phyloP scores from a whole-genome alignment of 1,140 invertebrate species.

The Lasioglossum albipes region DNA sequence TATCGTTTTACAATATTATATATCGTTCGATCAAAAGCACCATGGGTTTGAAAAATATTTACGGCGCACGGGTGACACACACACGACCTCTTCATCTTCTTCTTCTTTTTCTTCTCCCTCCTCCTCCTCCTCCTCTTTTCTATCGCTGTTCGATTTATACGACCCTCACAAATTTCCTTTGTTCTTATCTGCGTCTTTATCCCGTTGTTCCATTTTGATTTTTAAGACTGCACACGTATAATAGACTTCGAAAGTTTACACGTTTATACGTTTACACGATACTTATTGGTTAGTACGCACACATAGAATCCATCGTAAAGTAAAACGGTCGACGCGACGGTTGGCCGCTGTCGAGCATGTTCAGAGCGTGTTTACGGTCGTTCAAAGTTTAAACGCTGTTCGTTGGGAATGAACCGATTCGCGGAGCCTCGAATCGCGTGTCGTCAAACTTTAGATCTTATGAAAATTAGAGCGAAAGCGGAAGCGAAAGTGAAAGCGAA shows the following conservation, averaged over 20 bases:
- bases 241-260: slow-evolving; percentile 28
- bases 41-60: slow-evolving; percentile 51
- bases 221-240: slow-evolving; percentile 23
- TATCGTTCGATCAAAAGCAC: slow-evolving; percentile 51
- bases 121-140: not conserved
- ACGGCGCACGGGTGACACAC: slow-evolving; percentile 17
- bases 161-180: not conserved
- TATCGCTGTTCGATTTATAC: not conserved
- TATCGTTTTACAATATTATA: slow-evolving; percentile 42
- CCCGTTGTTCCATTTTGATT: slow-evolving; percentile 1
- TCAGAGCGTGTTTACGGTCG: not conserved
- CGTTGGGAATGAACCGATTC: not conserved
- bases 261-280: slow-evolving; percentile 34
- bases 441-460: too few species aligned
- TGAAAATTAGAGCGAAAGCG: too few species aligned
- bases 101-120: not conserved
- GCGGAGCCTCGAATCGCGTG: not conserved
- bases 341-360: not conserved
- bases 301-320: slow-evolving; percentile 36
- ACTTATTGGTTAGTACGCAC: slow-evolving; percentile 23
- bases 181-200: not conserved
- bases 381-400: not conserved
- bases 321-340: slow-evolving; percentile 13
- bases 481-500: too few species aligned
- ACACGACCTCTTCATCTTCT: not conserved